A percentile compares a stretch with the other conserved stretches of the same genome.
Evolutionary conservation across 2,888 invertebrate species (phyloP).

Genomic region (Colostygia pectinataria): DNA sequence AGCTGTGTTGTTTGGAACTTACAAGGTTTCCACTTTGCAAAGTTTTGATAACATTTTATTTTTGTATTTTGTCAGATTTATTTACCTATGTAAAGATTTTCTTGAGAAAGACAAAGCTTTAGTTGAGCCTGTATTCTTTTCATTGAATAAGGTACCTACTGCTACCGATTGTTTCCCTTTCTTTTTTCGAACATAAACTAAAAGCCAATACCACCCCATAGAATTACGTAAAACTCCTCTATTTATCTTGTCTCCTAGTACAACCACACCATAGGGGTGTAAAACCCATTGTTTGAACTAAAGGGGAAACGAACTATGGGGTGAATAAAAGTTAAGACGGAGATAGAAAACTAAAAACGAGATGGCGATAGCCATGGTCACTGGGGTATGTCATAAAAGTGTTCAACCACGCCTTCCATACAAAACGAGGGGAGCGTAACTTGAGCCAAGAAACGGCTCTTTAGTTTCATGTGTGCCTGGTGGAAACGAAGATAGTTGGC

Average conservation of each 20-base stretch:
- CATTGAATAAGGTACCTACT: not conserved
- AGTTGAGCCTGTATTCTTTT: not conserved
- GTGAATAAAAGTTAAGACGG: conserved; percentile 29
- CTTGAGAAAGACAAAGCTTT: not conserved
- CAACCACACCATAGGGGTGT: conserved; percentile 62
- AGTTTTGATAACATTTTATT: not conserved
- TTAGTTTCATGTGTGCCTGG: conserved; percentile 37
- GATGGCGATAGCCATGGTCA: conserved; percentile 29
- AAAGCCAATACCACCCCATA: conserved; percentile 34
- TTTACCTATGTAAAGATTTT: not conserved
- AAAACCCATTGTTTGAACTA: conserved; percentile 49
- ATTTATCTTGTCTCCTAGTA: conserved; percentile 68
- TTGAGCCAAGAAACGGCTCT: conserved; percentile 17
- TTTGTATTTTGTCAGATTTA: too few relatives aligned
- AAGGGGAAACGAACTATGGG: conserved; percentile 26
- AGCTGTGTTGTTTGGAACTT: conserved; percentile 20
- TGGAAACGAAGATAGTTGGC: conserved; percentile 29
- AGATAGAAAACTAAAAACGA: conserved; percentile 24
- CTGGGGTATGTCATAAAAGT: conserved; percentile 16
- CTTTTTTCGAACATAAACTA: not conserved
- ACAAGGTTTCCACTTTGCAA: conserved; percentile 14
- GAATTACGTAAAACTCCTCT: conserved; percentile 40
- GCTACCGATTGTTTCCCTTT: not conserved
- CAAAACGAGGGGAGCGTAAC: conserved; percentile 16
- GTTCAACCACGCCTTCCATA: conserved; percentile 20